Conservation (phyloP, 1,140 invertebrate species). For the Drusus annulatus region DNA sequence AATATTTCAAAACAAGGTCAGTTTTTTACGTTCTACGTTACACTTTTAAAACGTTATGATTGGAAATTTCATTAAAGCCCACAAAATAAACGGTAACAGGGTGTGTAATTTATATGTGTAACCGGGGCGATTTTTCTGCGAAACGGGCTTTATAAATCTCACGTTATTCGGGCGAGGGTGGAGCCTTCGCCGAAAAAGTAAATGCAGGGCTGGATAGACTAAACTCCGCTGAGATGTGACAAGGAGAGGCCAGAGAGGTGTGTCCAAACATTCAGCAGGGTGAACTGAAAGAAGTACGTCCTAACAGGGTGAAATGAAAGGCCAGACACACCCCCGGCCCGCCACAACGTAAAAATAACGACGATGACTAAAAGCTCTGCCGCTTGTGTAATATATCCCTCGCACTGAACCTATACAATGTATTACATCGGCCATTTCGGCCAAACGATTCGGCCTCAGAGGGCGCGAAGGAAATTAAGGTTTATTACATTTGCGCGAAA, state of each 20-base stretch:
- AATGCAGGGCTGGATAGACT: neutral
- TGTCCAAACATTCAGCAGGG: neutral
- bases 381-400: neutral
- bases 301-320: conserved; percentile 42
- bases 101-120: conserved; percentile 11
- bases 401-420: neutral
- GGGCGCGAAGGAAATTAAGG: conserved; percentile 12
- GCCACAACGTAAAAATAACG: conserved; percentile 38
- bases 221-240: neutral
- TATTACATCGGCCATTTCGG: neutral
- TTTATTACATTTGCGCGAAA: conserved; percentile 17
- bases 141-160: conserved; percentile 18
- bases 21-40: no score
- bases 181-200: conserved; percentile 8
- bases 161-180: neutral
- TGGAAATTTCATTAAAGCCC: conserved; percentile 5
- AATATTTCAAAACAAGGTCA: no score
- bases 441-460: conserved; percentile 12
- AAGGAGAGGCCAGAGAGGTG: conserved; percentile 39
- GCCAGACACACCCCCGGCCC: conserved; percentile 44
- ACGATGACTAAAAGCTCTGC: conserved; percentile 37
- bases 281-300: no score
- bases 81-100: neutral
- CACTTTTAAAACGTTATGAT: neutral
- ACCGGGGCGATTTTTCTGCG: conserved; percentile 5